Base-by-base conservation (phyloP, 2,113 vertebrate species). In the Pelmatolapia mariae region DNA sequence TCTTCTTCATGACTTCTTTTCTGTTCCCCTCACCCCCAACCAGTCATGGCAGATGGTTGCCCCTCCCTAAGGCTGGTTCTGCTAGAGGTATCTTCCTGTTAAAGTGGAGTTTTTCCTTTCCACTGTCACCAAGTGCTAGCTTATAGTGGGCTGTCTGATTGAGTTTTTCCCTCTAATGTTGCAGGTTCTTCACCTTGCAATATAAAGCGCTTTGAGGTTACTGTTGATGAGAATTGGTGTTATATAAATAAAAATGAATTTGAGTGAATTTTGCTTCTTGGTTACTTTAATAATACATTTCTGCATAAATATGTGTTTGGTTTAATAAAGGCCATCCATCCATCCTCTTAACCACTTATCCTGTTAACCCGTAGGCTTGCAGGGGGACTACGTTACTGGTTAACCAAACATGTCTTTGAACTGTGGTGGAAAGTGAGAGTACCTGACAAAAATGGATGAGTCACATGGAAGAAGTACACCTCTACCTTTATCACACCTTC, bases 291-390 rank as follows among this genome's bases (percentile, higher is more conserved):
- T 47, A 76, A 76, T 76, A 76, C 0, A 47, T 76, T 8, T 45
- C 0, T 29, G 24, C 5, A 47, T 26, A 18, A 26, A 45, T 43
- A 16, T 26, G 22, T 47, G 0, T 76, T 47, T 1, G 40, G 15
- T 47, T 76, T 29, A 29, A 47, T 47, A 76, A 76, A 76, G 3
- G 0, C 26, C 45, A n/a, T 33, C 26, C 24, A 1, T n/a, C 71
- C 57, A 61, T 19, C 71, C 26, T 19, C 15, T 19, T 29, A 19
- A 7, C 16, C 43, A 18, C 9, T 10, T 11, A 26, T 10, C 29
- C 54, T 57, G 11, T 57, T 57, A 57, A 15, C 19, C 63, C 0
- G 3, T 47, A 29, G 40, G 68, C 24, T 73, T 71, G 22, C n/a
- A 43, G 12, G 22, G 38, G 3, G 68, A 45, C 8, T 24, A 24